Evolutionary conservation across 2,113 vertebrate species (phyloP), one percentile per base, ranked within the genome.

Genomic region (Ictidomys tridecemlineatus): DNA sequence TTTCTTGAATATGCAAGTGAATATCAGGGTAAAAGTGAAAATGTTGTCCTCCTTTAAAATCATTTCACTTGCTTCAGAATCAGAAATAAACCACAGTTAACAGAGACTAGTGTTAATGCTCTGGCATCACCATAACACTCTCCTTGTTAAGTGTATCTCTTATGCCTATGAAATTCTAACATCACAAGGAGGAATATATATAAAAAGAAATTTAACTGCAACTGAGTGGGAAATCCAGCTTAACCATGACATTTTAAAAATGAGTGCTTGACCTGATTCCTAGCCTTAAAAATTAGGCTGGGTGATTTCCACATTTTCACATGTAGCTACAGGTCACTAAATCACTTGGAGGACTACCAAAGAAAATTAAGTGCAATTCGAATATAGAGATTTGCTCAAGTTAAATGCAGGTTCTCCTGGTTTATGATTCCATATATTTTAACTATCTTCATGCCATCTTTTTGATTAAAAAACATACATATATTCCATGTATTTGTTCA

Each of bases 211-310:
- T 89, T 63, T 85, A 89, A 79, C 74, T 63, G 39, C 26, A 67
- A 63, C 56, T 70, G 58, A 95, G 39, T 85, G 56, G 37, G 86
- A 91, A 97, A 93, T 78, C 65, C 83, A 89, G 89, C 45, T 94
- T 9, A 85, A 89, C 26, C 85, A 91, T 84, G 74, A 95, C 85
- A 94, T 93, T 96, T 88, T 94, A 73, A 94, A 98, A 96, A 83
- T 80, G 34, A 89, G 9, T 63, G 17, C 7, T 96, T 0, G 1
- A 95, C 12, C 39, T 86, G 51, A 85, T 94, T 95, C 26, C 34
- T 83, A 61, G 9, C 69, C 93, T 96, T 73, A 92, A 61, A 92
- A 93, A 91, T 96, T 61, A 91, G 83, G 6, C 32, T 86, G 37
- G 12, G 73, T 13, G 12, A 73, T 94, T 91, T 93, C n/a, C 45